Evolutionary conservation across 1,140 invertebrate genomes (phyloP).

Genomic region (Drosophila oshimai): DNA sequence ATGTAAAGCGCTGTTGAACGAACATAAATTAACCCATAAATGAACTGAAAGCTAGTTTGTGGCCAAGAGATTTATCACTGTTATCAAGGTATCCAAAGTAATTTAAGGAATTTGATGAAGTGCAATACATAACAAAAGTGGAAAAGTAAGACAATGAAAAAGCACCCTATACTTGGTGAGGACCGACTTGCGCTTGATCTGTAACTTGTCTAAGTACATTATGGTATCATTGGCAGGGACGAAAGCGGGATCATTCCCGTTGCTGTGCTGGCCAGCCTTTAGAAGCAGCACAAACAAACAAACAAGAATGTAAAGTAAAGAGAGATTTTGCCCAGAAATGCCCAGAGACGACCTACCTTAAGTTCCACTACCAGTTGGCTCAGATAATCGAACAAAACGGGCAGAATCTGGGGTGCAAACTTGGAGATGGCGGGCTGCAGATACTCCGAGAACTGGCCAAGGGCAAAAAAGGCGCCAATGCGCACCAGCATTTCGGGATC

Average conservation of each 20-base stretch:
- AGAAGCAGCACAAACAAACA: conserved; percentile 49
- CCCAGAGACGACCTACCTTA: conserved; percentile 43
- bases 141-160: not conserved
- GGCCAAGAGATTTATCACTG: too few species aligned
- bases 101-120: conserved; percentile 4
- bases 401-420: conserved; percentile 88
- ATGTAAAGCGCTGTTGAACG: too few species aligned
- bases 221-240: conserved; percentile 60
- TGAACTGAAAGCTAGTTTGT: too few species aligned
- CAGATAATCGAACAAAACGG: conserved; percentile 89
- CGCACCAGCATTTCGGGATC: conserved; percentile 85
- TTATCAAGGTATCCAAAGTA: not conserved
- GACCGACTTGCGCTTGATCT: conserved; percentile 74
- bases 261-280: conserved; percentile 53
- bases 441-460: conserved; percentile 92
- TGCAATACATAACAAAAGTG: conserved; percentile 21
- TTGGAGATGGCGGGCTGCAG: conserved; percentile 90
- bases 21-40: too few species aligned
- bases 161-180: conserved; percentile 70
- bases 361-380: conserved; percentile 85
- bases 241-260: conserved; percentile 16
- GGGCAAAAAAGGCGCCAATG: conserved; percentile 90
- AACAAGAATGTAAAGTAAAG: conserved; percentile 30
- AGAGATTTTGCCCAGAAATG: not conserved
- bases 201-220: conserved; percentile 62